Evolutionary conservation across 2,113 vertebrate species (phyloP).

Genomic region (Sapayoa aenigma): DNA sequence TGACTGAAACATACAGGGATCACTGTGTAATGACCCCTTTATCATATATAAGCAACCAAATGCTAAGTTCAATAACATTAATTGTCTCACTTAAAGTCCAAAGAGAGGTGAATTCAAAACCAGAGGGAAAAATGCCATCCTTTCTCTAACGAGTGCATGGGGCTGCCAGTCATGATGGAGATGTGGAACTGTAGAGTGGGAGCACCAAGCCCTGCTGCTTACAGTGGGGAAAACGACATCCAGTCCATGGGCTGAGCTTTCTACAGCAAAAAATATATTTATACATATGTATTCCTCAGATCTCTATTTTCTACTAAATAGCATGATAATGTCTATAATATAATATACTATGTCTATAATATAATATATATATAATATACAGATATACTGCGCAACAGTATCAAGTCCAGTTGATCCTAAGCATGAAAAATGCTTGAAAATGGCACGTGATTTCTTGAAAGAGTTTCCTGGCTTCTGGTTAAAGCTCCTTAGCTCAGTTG

Average conservation of each 20-base stretch:
- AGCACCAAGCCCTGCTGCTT: neutral
- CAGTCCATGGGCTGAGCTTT: neutral
- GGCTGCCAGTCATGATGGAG: neutral
- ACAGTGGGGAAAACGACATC: neutral
- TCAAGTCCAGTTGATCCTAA: neutral
- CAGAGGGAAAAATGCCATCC: neutral
- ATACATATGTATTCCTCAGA: neutral
- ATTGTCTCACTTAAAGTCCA: constrained; percentile 56
- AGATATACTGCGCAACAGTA: neutral
- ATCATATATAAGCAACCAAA: constrained; percentile 75
- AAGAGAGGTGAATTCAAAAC: constrained; percentile 19
- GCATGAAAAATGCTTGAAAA: neutral
- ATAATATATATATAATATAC: no score
- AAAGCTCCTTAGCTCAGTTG: neutral
- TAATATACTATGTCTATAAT: no score
- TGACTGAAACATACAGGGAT: constrained; percentile 73
- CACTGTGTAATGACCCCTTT: constrained; percentile 72
- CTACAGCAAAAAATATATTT: neutral
- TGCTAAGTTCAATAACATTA: constrained; percentile 61
- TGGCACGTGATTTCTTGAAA: neutral
- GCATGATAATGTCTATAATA: neutral
- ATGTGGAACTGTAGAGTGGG: fast-evolving
- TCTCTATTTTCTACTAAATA: neutral
- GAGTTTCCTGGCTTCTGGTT: neutral
- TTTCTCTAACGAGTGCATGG: neutral